Percentiles rank a stretch among this genome's conserved stretches.
Conservation (phyloP, 2,113 vertebrate species). For the Chloebia gouldiae region DNA sequence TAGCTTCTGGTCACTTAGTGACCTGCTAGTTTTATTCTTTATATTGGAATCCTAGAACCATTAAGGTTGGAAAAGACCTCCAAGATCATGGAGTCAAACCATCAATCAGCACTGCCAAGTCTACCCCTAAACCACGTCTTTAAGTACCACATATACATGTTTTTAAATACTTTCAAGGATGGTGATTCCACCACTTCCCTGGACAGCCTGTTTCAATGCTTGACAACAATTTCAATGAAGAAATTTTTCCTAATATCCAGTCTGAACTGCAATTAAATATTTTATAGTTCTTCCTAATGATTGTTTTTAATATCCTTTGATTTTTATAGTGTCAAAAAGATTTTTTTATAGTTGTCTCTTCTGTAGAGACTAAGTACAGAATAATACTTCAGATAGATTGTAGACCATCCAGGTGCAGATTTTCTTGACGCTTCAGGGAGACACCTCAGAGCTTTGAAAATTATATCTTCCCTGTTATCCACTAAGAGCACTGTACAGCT, state of each 20-base stretch:
- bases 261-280: neutral
- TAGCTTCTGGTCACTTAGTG: neutral
- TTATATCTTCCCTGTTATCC: accelerated
- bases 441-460: neutral
- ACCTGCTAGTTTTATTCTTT: neutral
- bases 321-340: neutral
- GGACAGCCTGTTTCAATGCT: neutral
- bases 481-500: neutral
- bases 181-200: neutral
- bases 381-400: neutral
- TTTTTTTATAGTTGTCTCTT: neutral
- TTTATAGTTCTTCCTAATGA: neutral
- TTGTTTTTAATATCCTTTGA: neutral
- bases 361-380: neutral
- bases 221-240: neutral
- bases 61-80: neutral
- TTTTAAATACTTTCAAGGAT: neutral
- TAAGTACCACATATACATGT: neutral
- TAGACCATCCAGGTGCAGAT: neutral
- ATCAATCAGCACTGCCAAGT: neutral
- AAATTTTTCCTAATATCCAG: neutral
- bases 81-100: neutral
- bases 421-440: neutral
- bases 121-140: neutral
- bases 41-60: neutral